These are phyloP conservation scores for Ctena decussata DNA, from an alignment of 2,888 invertebrate species.

Conservation along the genomic window DNA sequence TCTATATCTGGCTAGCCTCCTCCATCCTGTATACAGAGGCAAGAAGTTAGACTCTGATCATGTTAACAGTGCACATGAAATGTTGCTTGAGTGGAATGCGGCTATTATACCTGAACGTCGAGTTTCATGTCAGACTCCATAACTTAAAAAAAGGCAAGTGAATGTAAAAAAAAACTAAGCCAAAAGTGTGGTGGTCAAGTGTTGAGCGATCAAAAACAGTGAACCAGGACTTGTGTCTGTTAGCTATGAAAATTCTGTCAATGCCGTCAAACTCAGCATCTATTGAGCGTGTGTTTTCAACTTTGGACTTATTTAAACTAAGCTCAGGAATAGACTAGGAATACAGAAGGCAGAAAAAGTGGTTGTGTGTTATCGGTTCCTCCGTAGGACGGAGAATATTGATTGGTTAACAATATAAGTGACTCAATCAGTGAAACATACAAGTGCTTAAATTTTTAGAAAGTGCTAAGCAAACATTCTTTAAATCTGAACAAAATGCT, in stretches of 20 bases:
- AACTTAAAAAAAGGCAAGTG: slow-evolving; percentile 30
- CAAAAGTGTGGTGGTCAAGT: slow-evolving; percentile 41
- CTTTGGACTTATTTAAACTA: slow-evolving; percentile 47
- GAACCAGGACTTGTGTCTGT: slow-evolving; percentile 14
- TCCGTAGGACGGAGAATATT: slow-evolving; percentile 34
- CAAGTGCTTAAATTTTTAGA: no score
- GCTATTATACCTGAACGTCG: slow-evolving; percentile 30
- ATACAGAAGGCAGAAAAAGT: slow-evolving; percentile 41
- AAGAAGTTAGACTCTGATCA: slow-evolving; percentile 38
- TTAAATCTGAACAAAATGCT: no score
- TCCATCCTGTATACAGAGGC: slow-evolving; percentile 55
- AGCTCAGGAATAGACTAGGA: slow-evolving; percentile 48
- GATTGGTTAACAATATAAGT: slow-evolving; percentile 53
- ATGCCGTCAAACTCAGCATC: slow-evolving; percentile 52
- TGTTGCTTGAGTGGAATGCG: slow-evolving; percentile 8
- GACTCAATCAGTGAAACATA: no score
- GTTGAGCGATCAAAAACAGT: slow-evolving; percentile 3
- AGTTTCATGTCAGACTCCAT: slow-evolving; percentile 29
- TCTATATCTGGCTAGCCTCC: slow-evolving; percentile 49
- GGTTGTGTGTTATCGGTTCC: slow-evolving; percentile 43
- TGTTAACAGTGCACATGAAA: slow-evolving; percentile 25
- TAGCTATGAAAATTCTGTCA: slow-evolving; percentile 28
- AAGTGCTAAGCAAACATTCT: no score
- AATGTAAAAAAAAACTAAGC: slow-evolving; percentile 24
- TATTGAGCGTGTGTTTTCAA: slow-evolving; percentile 47